Base-by-base conservation (phyloP, 2,797 vertebrate genomes). In the Adelosebastes latens region DNA sequence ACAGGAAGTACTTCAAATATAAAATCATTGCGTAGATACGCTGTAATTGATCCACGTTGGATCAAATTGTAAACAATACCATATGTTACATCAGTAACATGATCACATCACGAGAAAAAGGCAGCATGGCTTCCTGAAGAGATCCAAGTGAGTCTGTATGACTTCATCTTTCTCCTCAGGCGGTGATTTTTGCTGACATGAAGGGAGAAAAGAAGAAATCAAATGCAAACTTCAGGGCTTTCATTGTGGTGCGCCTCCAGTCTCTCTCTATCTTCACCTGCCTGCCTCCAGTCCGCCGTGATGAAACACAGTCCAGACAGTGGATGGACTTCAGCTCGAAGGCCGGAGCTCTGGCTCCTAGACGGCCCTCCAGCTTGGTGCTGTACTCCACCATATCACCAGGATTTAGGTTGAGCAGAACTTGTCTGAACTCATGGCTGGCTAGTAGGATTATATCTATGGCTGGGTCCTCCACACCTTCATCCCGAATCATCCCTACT, bases 161-260 rank as follows among this genome's bases (percentile, higher is more conserved):
- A 53, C 22, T 75, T 72, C 6, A 60, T 5, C 24, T 53, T 52
- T 55, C 7, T 36, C 59, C 24, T 94, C 80, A 95, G 55, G 79
- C 32, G 1, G 20, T 88, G 88, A 96, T 94, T 62, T 88, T 94
- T 67, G 97, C 98, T 0, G 97, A 97, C 71, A 99, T 92, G 92
- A 99, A 97, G 1, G 99, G 99, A 46, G 96, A 97, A 87, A 99
- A 99, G 94, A 99, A 99, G 85, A 99, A 99, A 92, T 99, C 96
- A 83, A 99, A 99, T 14, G 97, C 97, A 12, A 99, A 99, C 93
- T 97, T 97, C 36, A 98, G 64, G 1, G 97, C 96, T 27, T 84
- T 91, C 65, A 98, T 96, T 56, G 96, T 97, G 0, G 94, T 96
- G 66, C 92, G 94, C 74, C 97, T 97, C 98, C 98, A 99, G 95